Evolutionary conservation across 2,888 invertebrate species (phyloP).

Genomic region (Acanthococcus lagerstroemiae): DNA sequence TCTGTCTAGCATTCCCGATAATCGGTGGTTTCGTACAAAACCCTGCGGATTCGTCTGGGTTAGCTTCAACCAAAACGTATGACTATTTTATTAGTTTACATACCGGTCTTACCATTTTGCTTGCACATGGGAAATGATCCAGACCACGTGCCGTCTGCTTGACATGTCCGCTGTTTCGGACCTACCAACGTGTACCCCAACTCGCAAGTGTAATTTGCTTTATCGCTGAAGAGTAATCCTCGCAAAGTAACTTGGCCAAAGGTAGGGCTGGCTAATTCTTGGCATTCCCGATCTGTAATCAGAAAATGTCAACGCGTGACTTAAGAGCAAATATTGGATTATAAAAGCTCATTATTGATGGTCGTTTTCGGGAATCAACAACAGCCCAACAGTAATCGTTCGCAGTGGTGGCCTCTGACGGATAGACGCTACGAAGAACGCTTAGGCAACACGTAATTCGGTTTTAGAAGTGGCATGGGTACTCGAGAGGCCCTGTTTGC

Average conservation of each 20-base stretch:
- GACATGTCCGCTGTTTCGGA: slow-evolving; percentile 72
- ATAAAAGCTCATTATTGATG: no score
- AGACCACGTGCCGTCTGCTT: slow-evolving; percentile 86
- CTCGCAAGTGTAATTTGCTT: slow-evolving; percentile 75
- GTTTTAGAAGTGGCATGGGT: no score
- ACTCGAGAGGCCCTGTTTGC: no score
- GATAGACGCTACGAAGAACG: no score
- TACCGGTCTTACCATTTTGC: slow-evolving; percentile 57
- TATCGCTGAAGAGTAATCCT: slow-evolving; percentile 71
- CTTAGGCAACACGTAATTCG: no score
- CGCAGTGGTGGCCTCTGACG: no score
- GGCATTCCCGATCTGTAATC: slow-evolving; percentile 71
- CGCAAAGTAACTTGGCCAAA: slow-evolving; percentile 66
- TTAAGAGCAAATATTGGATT: no score
- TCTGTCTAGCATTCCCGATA: slow-evolving; percentile 77
- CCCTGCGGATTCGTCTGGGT: slow-evolving; percentile 39
- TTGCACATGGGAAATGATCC: slow-evolving; percentile 74
- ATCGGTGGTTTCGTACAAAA: slow-evolving; percentile 78
- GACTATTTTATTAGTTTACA: background rate
- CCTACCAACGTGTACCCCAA: slow-evolving; percentile 83
- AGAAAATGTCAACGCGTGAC: background rate
- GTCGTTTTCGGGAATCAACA: no score
- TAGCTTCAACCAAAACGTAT: background rate
- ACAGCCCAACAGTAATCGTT: no score
- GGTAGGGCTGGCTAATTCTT: slow-evolving; percentile 63